These are phyloP conservation scores for Ferdinandea cuprea DNA, from an alignment of 2,888 invertebrate species.

Conservation along the genomic window DNA sequence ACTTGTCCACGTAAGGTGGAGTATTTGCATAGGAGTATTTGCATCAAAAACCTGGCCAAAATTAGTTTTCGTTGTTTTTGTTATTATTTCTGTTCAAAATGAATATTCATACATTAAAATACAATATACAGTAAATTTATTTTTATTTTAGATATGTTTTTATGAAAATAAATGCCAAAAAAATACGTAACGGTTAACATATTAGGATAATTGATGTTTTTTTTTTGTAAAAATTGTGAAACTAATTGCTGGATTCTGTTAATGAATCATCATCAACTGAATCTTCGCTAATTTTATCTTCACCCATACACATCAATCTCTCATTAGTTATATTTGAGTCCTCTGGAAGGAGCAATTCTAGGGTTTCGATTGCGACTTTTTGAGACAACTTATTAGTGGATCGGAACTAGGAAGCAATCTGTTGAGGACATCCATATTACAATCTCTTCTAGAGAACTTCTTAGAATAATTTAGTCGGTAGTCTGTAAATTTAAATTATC, in stretches of 20 bases:
- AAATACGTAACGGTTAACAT: no score
- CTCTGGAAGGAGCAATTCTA: not conserved
- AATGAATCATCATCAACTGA: no score
- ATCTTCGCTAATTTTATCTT: not conserved
- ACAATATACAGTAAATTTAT: no score
- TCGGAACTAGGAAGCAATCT: slow-evolving; percentile 71
- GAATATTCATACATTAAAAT: no score
- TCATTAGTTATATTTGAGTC: no score
- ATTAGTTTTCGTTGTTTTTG: no score
- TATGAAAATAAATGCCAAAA: no score
- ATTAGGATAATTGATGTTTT: not conserved
- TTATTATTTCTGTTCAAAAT: no score
- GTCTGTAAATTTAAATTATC: not conserved
- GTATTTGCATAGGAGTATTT: no score
- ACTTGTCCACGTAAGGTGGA: no score
- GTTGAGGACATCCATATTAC: slow-evolving; percentile 64
- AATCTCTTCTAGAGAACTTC: slow-evolving; percentile 48
- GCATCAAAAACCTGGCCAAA: no score
- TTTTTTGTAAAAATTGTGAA: not conserved
- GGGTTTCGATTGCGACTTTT: not conserved
- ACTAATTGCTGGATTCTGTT: not conserved
- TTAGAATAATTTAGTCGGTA: not conserved
- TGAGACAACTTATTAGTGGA: slow-evolving; percentile 17
- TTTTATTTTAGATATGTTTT: no score
- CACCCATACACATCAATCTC: not conserved